Evolutionary conservation across 2,888 invertebrate genomes (phyloP).

Genomic region (Melanargia galathea): DNA sequence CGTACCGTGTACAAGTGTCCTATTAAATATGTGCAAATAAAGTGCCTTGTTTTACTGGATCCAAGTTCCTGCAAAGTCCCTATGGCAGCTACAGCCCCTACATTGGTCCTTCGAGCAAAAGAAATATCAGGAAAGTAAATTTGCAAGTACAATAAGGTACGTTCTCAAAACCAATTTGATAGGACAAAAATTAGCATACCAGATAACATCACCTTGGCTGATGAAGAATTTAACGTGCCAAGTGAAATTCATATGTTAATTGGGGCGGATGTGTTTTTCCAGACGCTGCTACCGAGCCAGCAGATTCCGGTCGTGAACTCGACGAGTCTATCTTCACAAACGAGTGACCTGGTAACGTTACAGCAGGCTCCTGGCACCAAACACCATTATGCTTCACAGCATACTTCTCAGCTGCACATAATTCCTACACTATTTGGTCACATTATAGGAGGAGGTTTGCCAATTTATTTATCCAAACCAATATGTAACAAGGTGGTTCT

Average conservation of each 20-base stretch:
- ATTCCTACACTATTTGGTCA: background rate
- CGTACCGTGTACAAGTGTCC: too few relatives aligned
- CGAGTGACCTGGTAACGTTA: background rate
- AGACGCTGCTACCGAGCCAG: background rate
- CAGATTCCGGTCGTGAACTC: background rate
- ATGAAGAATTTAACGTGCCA: background rate
- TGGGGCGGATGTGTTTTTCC: background rate
- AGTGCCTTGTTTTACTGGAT: too few relatives aligned
- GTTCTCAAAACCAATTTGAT: background rate
- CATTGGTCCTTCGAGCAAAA: too few relatives aligned
- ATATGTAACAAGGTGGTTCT: background rate
- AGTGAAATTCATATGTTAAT: conserved; percentile 4
- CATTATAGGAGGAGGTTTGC: conserved; percentile 2
- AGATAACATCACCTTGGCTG: background rate
- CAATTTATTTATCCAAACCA: background rate
- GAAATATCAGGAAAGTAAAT: too few relatives aligned
- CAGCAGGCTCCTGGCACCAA: background rate
- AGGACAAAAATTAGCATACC: background rate
- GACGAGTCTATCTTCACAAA: background rate
- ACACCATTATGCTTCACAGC: background rate
- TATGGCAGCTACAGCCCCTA: too few relatives aligned
- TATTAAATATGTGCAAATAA: too few relatives aligned
- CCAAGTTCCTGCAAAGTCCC: too few relatives aligned
- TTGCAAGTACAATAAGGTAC: too few relatives aligned
- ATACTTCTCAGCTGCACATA: background rate